Base-by-base conservation (phyloP, 2,113 vertebrate species). In the Brachyistius frenatus region DNA sequence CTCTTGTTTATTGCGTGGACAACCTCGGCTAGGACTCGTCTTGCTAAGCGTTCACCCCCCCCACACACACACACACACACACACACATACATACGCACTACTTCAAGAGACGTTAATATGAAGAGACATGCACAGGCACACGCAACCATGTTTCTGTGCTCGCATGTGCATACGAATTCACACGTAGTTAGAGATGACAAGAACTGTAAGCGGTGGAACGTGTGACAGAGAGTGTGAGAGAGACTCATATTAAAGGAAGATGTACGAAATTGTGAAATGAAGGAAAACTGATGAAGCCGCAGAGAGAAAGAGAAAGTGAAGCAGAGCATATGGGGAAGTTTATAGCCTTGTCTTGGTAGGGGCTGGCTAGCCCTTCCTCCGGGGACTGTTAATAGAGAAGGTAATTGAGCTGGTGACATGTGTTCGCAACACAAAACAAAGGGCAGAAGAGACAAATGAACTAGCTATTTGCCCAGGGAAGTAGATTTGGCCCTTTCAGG, bases 381-480 rank as follows among this genome's bases (percentile, higher is more conserved):
- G 94, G 96, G 96, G 97, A 95, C 96, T 95, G 96, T 99, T 99
- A 99, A 99, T 98, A 97, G 97, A 97, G 96, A 97, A 98, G 96
- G 96, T 99, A 99, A 99, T 98, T 98, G 97, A 99, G 98, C 96
- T 95, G 94, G 95, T 97, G 97, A 99, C 98, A 99, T 98, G 98
- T 99, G 98, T 99, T 99, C 94, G 94, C 96, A 96, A 95, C 96
- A 94, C 97, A 97, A 99, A 98, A 99, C 98, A 99, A 99, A 98
- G 97, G 97, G 96, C 96, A 97, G 96, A 97, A 96, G 97, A 99
- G 97, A 99, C 98, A 99, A 99, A 99, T 99, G 97, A 98, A 98
- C 97, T 98, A 97, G 97, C 98, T 99, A 98, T 99, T 99, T 99
- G 97, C 96, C 96, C 96, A 96, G 96, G 95, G 97, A 93, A 97